Conservation (phyloP, 2,888 invertebrate genomes). For the Muschampia plurimacula region DNA sequence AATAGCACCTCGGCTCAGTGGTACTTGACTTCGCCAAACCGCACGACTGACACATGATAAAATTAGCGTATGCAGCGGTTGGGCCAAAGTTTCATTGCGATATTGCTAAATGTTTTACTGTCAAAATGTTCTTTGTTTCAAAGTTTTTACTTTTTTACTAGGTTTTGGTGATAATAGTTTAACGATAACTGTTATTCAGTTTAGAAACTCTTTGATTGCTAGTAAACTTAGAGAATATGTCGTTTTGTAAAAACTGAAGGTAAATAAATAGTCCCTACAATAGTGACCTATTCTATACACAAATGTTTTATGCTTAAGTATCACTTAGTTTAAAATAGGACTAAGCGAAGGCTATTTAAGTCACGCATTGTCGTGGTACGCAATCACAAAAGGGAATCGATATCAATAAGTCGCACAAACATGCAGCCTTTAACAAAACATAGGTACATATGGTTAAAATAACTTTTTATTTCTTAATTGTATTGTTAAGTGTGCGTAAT, state of each 20-base stretch:
- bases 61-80: too few relatives aligned
- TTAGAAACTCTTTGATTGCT: neutral
- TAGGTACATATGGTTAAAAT: neutral
- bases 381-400: slow-evolving; percentile 1
- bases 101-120: too few relatives aligned
- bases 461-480: too few relatives aligned
- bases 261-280: neutral
- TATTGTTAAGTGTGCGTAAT: too few relatives aligned
- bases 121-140: too few relatives aligned
- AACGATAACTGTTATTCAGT: neutral
- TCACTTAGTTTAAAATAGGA: neutral
- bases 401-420: neutral
- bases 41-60: too few relatives aligned
- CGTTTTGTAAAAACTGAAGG: neutral
- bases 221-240: neutral
- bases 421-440: neutral
- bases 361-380: slow-evolving; percentile 10
- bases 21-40: too few relatives aligned
- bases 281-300: neutral
- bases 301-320: neutral
- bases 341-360: slow-evolving; percentile 5
- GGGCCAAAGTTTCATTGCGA: too few relatives aligned
- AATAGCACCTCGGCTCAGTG: too few relatives aligned
- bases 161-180: neutral
- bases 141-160: neutral